These are phyloP conservation scores for Meandrusa payeni DNA, from an alignment of 2,888 invertebrate species.

Conservation along the genomic window DNA sequence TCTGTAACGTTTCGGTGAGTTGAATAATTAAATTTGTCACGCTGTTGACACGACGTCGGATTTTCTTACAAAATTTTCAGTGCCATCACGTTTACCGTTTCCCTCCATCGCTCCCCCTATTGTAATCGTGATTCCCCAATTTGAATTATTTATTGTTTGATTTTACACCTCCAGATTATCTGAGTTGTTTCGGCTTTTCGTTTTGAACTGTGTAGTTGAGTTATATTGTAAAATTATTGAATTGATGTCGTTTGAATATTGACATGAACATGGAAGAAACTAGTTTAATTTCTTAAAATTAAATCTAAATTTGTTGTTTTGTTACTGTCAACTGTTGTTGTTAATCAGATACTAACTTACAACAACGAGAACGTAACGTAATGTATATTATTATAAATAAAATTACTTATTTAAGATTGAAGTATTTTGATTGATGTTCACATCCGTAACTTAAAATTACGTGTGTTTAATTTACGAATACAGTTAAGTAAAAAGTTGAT, in stretches of 20 bases:
- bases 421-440: neutral
- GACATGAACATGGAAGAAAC: conserved; percentile 15
- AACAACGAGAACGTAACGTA: too few relatives aligned
- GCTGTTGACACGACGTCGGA: conserved; percentile 75
- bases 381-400: too few relatives aligned
- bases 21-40: conserved; percentile 80
- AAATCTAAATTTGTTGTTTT: too few relatives aligned
- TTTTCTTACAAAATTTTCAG: conserved; percentile 68
- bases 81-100: conserved; percentile 66
- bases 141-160: conserved; percentile 78
- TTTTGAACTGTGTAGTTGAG: conserved; percentile 13
- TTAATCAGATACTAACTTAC: too few relatives aligned
- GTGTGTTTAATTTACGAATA: conserved; percentile 11
- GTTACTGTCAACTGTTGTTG: too few relatives aligned
- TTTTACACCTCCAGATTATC: conserved; percentile 53
- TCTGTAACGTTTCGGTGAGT: conserved; percentile 78
- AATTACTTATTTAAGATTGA: too few relatives aligned
- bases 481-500: conserved; percentile 21
- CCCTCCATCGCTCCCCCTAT: conserved; percentile 44
- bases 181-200: conserved; percentile 24
- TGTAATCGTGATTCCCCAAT: conserved; percentile 71
- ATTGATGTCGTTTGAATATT: conserved; percentile 19
- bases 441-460: neutral
- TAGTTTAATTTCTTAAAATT: too few relatives aligned
- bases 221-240: conserved; percentile 3